Evolutionary conservation across 2,888 invertebrate species (phyloP).

Genomic region (Athripsodes cinereus): DNA sequence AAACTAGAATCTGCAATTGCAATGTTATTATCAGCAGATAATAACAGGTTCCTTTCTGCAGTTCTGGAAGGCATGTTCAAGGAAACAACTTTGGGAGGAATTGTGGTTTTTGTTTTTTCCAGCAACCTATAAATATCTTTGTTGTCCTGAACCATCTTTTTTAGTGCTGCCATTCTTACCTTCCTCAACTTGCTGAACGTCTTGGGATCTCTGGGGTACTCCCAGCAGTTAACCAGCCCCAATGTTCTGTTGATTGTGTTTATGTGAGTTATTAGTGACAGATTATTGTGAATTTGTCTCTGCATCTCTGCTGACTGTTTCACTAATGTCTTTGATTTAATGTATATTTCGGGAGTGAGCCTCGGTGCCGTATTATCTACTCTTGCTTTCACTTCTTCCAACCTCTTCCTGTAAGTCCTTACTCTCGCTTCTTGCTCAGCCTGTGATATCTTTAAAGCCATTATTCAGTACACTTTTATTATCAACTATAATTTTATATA

Average conservation of each 20-base stretch:
- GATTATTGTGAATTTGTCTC: slow-evolving; percentile 6
- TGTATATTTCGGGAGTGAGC: slow-evolving; percentile 13
- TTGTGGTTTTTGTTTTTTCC: not conserved
- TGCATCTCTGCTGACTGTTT: not conserved
- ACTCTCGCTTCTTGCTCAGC: not conserved
- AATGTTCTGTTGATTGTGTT: slow-evolving; percentile 11
- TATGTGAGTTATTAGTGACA: slow-evolving; percentile 6
- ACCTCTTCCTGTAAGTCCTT: slow-evolving; percentile 2
- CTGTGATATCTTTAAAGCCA: not conserved
- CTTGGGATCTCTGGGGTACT: not conserved
- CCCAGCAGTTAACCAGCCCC: slow-evolving; percentile 13
- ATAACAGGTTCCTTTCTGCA: not conserved
- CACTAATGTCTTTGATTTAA: slow-evolving; percentile 10
- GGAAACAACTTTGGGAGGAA: not conserved
- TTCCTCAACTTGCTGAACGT: slow-evolving; percentile 4
- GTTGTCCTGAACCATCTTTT: not conserved
- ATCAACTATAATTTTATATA: too few relatives aligned
- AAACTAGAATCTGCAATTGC: slow-evolving; percentile 9
- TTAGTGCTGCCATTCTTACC: not conserved
- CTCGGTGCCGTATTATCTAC: slow-evolving; percentile 12
- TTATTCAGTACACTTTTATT: too few relatives aligned
- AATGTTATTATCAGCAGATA: not conserved
- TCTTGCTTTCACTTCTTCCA: not conserved
- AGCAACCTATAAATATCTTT: slow-evolving; percentile 4
- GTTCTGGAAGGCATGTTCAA: slow-evolving; percentile 9